phyloP scores from a whole-genome alignment of 2,797 vertebrate species.

The Labroides dimidiatus region DNA sequence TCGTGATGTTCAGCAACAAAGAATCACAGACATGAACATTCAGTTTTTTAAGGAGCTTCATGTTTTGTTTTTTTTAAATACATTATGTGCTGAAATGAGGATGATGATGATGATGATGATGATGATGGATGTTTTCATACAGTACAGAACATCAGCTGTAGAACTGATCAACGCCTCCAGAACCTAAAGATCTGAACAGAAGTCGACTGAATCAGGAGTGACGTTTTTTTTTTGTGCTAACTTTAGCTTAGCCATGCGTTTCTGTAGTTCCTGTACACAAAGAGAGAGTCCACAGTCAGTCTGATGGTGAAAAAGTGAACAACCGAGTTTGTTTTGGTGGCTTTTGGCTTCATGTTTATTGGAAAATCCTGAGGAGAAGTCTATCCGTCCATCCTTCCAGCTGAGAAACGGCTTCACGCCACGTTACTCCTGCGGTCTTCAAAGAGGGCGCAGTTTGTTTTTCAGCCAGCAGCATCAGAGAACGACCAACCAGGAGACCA shows the following conservation, averaged over 20 bases:
- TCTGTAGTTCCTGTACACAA: slow-evolving; percentile 55
- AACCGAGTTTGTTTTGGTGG: slow-evolving; percentile 55
- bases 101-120: slow-evolving; percentile 28
- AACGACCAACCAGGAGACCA: slow-evolving; percentile 16
- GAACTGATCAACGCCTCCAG: slow-evolving; percentile 1
- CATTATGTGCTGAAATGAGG: slow-evolving; percentile 61
- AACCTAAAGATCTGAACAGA: slow-evolving; percentile 35
- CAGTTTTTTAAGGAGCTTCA: slow-evolving; percentile 52
- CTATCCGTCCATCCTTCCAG: slow-evolving; percentile 64
- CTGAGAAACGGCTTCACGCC: slow-evolving; percentile 28
- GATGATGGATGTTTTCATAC: slow-evolving; percentile 23
- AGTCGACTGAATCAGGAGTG: slow-evolving; percentile 45
- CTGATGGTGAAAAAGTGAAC: slow-evolving; percentile 63
- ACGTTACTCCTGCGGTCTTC: slow-evolving; percentile 32
- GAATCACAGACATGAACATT: slow-evolving; percentile 83
- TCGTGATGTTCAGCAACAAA: slow-evolving; percentile 73
- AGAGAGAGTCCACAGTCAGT: slow-evolving; percentile 50
- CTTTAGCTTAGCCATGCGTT: slow-evolving; percentile 68
- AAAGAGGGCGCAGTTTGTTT: slow-evolving; percentile 37
- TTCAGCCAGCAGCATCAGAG: slow-evolving; percentile 52
- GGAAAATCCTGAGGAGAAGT: slow-evolving; percentile 78
- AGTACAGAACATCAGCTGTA: slow-evolving; percentile 35
- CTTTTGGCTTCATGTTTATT: slow-evolving; percentile 76
- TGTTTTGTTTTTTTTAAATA: slow-evolving; percentile 36
- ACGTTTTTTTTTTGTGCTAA: slow-evolving; percentile 67